Evolutionary conservation across 2,888 invertebrate species (phyloP).

Genomic region (Exocentrus adspersus): DNA sequence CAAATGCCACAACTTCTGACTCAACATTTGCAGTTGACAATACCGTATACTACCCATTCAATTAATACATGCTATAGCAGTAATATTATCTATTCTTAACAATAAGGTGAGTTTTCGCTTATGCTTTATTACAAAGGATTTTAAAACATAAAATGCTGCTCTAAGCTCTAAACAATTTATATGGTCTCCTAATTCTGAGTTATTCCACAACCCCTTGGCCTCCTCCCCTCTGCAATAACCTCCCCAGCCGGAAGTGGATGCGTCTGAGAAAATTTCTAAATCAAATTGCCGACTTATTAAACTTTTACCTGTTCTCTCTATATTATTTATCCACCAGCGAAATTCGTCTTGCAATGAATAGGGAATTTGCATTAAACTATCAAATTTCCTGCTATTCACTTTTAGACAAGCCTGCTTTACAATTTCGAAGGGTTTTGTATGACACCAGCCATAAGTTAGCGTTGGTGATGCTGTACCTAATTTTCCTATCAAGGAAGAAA

Average conservation of each 20-base stretch:
- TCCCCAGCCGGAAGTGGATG: background rate
- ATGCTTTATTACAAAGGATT: background rate
- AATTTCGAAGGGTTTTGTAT: background rate
- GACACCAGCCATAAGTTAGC: background rate
- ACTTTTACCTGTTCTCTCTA: background rate
- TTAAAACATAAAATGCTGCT: background rate
- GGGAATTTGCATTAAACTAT: background rate
- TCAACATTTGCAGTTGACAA: background rate
- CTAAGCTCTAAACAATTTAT: constrained; percentile 1
- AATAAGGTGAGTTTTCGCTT: background rate
- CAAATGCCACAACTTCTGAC: background rate
- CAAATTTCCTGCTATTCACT: background rate
- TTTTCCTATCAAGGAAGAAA: background rate
- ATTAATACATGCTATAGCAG: background rate
- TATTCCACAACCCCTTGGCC: background rate
- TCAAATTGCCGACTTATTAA: background rate
- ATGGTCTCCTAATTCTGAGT: background rate
- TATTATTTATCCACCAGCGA: background rate
- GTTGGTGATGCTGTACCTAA: background rate
- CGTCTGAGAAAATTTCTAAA: background rate
- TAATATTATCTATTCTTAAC: background rate
- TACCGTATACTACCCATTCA: background rate
- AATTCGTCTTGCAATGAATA: background rate
- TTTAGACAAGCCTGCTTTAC: background rate
- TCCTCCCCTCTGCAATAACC: background rate